These are phyloP conservation scores for Anolis apletophallus DNA, from an alignment of 2,797 vertebrate genomes.

Conservation along the genomic window DNA sequence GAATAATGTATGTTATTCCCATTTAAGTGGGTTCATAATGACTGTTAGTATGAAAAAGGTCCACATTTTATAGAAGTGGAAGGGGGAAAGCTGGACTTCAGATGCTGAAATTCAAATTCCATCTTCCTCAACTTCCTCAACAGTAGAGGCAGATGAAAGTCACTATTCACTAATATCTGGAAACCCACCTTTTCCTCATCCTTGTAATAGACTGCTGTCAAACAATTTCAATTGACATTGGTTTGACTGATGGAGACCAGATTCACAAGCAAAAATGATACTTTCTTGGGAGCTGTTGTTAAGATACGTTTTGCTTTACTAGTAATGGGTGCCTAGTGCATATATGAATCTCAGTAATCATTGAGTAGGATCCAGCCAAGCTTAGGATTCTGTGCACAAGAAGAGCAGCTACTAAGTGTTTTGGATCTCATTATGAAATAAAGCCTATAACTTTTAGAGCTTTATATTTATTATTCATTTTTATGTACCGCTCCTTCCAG, in stretches of 20 bases:
- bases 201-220: neutral
- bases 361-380: neutral
- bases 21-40: constrained; percentile 2
- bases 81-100: neutral
- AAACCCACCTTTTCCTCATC: neutral
- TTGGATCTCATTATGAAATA: neutral
- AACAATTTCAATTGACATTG: neutral
- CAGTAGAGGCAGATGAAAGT: neutral
- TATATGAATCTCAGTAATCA: neutral
- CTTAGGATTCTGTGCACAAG: neutral
- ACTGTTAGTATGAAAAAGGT: neutral
- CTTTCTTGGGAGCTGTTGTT: neutral
- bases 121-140: neutral
- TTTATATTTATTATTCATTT: no score
- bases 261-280: neutral
- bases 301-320: neutral
- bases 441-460: neutral
- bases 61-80: neutral
- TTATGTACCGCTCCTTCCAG: no score
- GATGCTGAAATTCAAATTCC: neutral
- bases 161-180: neutral
- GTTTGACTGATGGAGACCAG: neutral
- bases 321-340: neutral
- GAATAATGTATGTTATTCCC: constrained; percentile 18
- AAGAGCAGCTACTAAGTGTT: neutral